Evolutionary conservation across 30 jellyfish, hydroid and myxozoan species (phyloP).

Genomic region (Catostylus mosaicus): DNA sequence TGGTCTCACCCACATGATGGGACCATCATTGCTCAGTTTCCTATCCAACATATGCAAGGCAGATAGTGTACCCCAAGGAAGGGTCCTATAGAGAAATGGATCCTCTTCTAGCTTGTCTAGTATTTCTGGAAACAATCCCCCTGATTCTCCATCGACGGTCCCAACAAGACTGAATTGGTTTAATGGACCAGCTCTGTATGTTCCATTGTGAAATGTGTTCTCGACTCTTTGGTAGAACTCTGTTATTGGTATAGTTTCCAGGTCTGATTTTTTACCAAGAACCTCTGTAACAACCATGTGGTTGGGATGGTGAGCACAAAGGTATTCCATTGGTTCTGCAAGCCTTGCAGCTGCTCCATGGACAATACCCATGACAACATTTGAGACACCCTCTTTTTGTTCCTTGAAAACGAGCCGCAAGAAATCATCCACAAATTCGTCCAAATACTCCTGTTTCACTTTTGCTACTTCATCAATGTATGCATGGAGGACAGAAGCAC

Average conservation of each 20-base stretch:
- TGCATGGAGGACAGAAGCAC: slow-evolving; percentile 92
- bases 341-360: slow-evolving; percentile 90
- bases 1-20: slow-evolving; percentile 97
- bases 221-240: slow-evolving; percentile 79
- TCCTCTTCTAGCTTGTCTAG: slow-evolving; percentile 86
- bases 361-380: slow-evolving; percentile 93
- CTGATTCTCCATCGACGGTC: slow-evolving; percentile 94
- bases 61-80: slow-evolving; percentile 97
- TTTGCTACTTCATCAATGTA: slow-evolving; percentile 92
- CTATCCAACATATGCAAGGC: slow-evolving; percentile 72
- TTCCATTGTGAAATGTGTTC: slow-evolving; percentile 82
- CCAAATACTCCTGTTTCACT: slow-evolving; percentile 85
- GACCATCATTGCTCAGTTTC: slow-evolving; percentile 93
- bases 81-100: slow-evolving; percentile 88
- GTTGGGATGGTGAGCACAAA: slow-evolving; percentile 68
- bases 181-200: slow-evolving; percentile 93
- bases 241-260: slow-evolving; percentile 71
- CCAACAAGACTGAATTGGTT: slow-evolving; percentile 93
- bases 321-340: slow-evolving; percentile 90
- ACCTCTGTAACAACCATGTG: slow-evolving; percentile 85
- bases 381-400: slow-evolving; percentile 74
- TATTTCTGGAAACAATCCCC: slow-evolving; percentile 88
- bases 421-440: slow-evolving; percentile 91
- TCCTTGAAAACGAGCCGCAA: slow-evolving; percentile 75
- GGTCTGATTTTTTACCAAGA: slow-evolving; percentile 92